Evolutionary conservation across 1,140 invertebrate genomes (phyloP), one percentile per base, ranked within the genome.

Genomic region (Cherax quadricarinatus): DNA sequence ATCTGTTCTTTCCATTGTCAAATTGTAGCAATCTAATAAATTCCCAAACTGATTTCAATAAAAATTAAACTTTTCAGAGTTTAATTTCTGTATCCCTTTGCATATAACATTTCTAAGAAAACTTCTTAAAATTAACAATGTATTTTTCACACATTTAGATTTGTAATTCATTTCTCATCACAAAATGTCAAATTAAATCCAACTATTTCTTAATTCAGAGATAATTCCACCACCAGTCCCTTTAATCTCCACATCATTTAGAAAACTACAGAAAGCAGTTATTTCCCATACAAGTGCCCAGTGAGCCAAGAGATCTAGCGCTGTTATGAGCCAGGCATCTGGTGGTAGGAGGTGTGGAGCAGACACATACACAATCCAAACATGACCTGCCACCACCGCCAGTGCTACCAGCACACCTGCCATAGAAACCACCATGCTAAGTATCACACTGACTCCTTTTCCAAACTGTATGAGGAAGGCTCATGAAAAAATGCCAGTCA

Each of bases 381-480:
- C 90, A 73, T 91, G 90, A 66, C 90, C 90, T 82, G 90, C 90
- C 79, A 91, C 90, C 70, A 91, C 90, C 80, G 90, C 90, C 79
- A 91, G 90, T 78, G 90, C 90, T 60, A 91, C 90, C 48, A 91
- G 79, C 83, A 91, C 90, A 48, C 90, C 90, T n/a, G 90, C 90
- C 90, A 91, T 91, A 80, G 90, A 91, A 84, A 91, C 90, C 83
- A 91, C 90, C 90, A 91, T 91, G 62, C 90, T 91, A 91, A 53
- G 85, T 57, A n/a, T n/a, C 21, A 51, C 48, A 12, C 12, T 21
- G 75, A 78, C 49, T 53, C 49, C 10, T 81, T 57, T 21, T 70
- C 49, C 70, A 78, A 79, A 21, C 21, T 70, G 70, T 53, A 18
- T 9, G 60, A n/a, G 14, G 5, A 16, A 49, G 9, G 85, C 62